Percentiles rank a stretch among this genome's conserved stretches.
Conservation (phyloP, 2,888 invertebrate species). For the Lamproptera curius region DNA sequence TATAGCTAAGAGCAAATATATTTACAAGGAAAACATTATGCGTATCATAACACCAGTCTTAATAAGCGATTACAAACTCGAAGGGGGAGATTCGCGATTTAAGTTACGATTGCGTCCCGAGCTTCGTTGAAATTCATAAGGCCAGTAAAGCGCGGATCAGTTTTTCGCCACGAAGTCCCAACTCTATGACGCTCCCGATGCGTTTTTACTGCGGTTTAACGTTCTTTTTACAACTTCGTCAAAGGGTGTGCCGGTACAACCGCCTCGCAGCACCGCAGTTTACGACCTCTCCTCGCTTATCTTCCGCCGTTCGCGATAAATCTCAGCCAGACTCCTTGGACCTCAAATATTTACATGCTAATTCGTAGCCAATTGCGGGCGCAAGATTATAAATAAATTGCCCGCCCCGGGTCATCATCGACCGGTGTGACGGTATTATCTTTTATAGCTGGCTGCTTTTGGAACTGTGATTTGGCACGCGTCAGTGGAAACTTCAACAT, state of each 20-base stretch:
- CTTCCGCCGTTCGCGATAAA: conserved; percentile 68
- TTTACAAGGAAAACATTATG: no score
- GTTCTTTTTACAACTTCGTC: conserved; percentile 75
- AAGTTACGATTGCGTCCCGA: conserved; percentile 40
- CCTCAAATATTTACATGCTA: conserved; percentile 78
- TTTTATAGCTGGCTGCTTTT: conserved; percentile 70
- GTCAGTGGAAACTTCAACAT: neutral
- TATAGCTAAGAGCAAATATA: no score
- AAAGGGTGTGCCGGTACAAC: conserved; percentile 62
- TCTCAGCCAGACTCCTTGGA: conserved; percentile 70
- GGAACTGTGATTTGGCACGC: conserved; percentile 50
- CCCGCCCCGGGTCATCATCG: conserved; percentile 58
- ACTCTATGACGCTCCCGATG: conserved; percentile 51
- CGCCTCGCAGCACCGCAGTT: conserved; percentile 47
- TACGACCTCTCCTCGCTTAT: conserved; percentile 73
- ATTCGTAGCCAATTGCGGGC: conserved; percentile 73
- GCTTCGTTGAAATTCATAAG: conserved; percentile 77
- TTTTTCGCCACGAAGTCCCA: conserved; percentile 38
- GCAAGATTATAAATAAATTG: conserved; percentile 76
- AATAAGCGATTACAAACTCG: conserved; percentile 19
- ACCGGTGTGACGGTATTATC: conserved; percentile 60
- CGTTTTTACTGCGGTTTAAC: conserved; percentile 78
- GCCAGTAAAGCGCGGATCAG: conserved; percentile 64
- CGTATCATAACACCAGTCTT: neutral
- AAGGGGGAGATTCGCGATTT: conserved; percentile 41